Conservation (phyloP, 2,797 vertebrate species). For the Enteromius argenteus region DNA sequence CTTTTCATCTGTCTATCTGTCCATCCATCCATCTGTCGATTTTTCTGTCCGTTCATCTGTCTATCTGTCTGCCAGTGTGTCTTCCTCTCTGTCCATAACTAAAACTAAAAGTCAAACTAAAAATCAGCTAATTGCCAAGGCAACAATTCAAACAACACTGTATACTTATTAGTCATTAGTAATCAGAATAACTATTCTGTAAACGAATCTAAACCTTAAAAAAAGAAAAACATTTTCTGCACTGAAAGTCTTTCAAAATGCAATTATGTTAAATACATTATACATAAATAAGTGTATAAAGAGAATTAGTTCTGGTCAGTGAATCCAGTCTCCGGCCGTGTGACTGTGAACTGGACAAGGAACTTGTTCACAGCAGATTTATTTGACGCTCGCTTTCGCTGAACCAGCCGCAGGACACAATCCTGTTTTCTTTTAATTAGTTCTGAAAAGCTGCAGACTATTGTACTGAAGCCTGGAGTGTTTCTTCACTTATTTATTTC, state of each 20-base stretch:
- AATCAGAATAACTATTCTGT: neutral
- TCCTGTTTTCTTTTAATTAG: slow-evolving; percentile 23
- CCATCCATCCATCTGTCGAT: too few species aligned
- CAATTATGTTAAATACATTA: neutral
- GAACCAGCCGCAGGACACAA: neutral
- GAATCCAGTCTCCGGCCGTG: neutral
- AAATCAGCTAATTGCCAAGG: neutral
- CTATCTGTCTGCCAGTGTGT: neutral
- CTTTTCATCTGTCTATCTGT: too few species aligned
- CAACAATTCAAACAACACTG: neutral
- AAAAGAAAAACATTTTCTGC: neutral
- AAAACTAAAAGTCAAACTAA: neutral
- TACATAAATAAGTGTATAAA: neutral
- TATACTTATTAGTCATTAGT: neutral
- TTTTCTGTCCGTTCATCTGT: neutral
- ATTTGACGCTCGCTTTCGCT: neutral
- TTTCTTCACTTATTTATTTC: slow-evolving; percentile 4
- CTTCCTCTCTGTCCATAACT: too few species aligned
- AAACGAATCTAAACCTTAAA: neutral
- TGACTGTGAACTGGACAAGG: neutral
- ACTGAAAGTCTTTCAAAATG: neutral
- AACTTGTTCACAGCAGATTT: neutral
- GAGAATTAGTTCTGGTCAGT: neutral
- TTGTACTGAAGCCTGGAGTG: neutral
- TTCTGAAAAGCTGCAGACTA: neutral